Conservation (phyloP, 2,888 invertebrate species). For the Elysia crispata region DNA sequence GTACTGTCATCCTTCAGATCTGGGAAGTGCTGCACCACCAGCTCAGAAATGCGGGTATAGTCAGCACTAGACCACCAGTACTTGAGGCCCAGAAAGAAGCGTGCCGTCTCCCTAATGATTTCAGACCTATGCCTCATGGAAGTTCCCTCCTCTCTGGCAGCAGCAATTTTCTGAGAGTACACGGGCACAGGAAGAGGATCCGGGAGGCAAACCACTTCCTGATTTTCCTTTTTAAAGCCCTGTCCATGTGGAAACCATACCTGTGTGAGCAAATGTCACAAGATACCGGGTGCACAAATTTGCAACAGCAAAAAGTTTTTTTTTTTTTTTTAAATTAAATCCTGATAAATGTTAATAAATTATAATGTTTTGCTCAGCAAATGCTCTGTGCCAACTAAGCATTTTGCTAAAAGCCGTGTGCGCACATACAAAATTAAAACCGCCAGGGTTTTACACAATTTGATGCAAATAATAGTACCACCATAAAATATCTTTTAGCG, state of each 20-base stretch:
- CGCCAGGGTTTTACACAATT: no score
- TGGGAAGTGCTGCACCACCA: constrained; percentile 53
- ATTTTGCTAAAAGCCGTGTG: no score
- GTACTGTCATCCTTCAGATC: constrained; percentile 51
- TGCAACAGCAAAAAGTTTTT: no score
- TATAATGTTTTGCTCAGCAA: no score
- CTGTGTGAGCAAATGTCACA: constrained; percentile 23
- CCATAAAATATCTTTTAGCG: no score
- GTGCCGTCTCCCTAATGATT: constrained; percentile 53
- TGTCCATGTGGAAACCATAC: constrained; percentile 54
- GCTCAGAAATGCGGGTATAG: constrained; percentile 54
- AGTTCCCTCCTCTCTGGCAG: constrained; percentile 50
- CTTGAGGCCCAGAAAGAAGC: constrained; percentile 52
- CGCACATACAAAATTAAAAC: no score
- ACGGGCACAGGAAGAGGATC: constrained; percentile 50
- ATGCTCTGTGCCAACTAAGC: no score
- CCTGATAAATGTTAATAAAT: no score
- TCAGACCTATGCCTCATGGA: constrained; percentile 51
- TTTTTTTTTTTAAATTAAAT: no score
- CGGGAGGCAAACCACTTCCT: constrained; percentile 51
- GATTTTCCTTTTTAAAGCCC: constrained; percentile 53
- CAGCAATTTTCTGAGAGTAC: constrained; percentile 51
- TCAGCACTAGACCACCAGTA: constrained; percentile 56
- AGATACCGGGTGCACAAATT: no score
- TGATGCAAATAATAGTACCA: no score